Evolutionary conservation across 2,888 invertebrate species (phyloP).

Genomic region (Epiblema foenella): DNA sequence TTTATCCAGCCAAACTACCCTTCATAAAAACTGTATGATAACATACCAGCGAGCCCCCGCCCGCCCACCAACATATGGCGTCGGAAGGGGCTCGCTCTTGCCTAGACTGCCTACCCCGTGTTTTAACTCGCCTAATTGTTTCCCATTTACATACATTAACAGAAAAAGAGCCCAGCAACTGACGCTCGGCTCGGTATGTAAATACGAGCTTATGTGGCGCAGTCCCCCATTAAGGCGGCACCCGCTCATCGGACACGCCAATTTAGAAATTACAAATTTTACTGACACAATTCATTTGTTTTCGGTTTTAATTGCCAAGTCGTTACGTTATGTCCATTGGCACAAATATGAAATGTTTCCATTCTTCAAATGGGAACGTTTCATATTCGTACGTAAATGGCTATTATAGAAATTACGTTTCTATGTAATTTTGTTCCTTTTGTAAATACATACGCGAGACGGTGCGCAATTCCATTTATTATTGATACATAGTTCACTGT

Average conservation of each 20-base stretch:
- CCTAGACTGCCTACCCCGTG: slow-evolving; percentile 83
- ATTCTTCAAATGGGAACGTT: slow-evolving; percentile 43
- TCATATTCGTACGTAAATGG: slow-evolving; percentile 32
- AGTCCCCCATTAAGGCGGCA: slow-evolving; percentile 59
- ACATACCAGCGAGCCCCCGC: slow-evolving; percentile 51
- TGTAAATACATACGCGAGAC: background rate
- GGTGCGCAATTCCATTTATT: slow-evolving; percentile 1
- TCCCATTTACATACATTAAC: slow-evolving; percentile 84
- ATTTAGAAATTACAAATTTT: slow-evolving; percentile 67
- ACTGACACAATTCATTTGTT: slow-evolving; percentile 78
- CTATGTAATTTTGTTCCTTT: background rate
- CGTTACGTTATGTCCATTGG: slow-evolving; percentile 57
- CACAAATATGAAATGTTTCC: too few relatives aligned
- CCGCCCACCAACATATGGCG: slow-evolving; percentile 81
- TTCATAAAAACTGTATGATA: slow-evolving; percentile 37
- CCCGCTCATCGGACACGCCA: slow-evolving; percentile 61
- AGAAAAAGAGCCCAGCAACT: slow-evolving; percentile 78
- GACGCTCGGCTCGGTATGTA: slow-evolving; percentile 75
- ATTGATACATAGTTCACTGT: slow-evolving; percentile 17
- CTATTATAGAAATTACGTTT: background rate
- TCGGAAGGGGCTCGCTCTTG: slow-evolving; percentile 76
- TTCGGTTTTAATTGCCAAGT: slow-evolving; percentile 63
- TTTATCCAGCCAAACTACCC: slow-evolving; percentile 32
- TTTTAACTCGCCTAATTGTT: slow-evolving; percentile 84
- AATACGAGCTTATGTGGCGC: slow-evolving; percentile 60